These are phyloP conservation scores for Cebidichthys violaceus DNA, from an alignment of 2,113 vertebrate species.

Conservation along the genomic window DNA sequence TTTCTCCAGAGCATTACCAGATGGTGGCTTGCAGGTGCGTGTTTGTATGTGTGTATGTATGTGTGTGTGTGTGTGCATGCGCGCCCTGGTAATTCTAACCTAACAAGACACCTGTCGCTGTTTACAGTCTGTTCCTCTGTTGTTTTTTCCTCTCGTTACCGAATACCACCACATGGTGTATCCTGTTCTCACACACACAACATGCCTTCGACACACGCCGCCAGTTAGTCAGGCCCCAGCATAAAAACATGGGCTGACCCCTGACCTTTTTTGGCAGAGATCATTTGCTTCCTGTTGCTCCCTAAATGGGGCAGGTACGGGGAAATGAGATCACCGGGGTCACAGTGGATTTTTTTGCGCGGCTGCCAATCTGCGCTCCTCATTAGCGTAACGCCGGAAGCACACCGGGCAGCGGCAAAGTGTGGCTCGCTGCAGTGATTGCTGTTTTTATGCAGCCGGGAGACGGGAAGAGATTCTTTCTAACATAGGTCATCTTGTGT, in stretches of 20 bases:
- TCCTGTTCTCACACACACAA: conserved; percentile 51
- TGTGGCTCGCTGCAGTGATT: neutral
- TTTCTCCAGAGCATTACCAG: conserved; percentile 64
- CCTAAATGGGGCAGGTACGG: conserved; percentile 64
- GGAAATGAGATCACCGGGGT: conserved; percentile 66
- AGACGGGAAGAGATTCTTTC: neutral
- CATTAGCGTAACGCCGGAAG: conserved; percentile 44
- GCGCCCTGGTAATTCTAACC: conserved; percentile 50
- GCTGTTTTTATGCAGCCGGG: neutral
- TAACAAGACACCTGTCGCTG: conserved; percentile 77
- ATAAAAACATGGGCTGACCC: conserved; percentile 70
- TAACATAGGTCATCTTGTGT: neutral
- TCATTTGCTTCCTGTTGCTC: conserved; percentile 73
- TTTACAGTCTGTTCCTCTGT: conserved; percentile 67
- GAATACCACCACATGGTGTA: conserved; percentile 69
- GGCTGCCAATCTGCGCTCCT: conserved; percentile 45
- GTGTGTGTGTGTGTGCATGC: conserved; percentile 27
- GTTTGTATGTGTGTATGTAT: conserved; percentile 20
- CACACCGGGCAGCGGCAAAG: neutral
- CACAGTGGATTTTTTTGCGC: conserved; percentile 46
- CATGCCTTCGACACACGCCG: conserved; percentile 54
- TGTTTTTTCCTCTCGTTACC: conserved; percentile 80
- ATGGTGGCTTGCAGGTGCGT: conserved; percentile 64
- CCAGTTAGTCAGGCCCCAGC: conserved; percentile 43
- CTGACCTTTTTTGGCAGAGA: conserved; percentile 61